phyloP scores from a whole-genome alignment of 2,113 vertebrate species.

The Spheniscus mendiculus region DNA sequence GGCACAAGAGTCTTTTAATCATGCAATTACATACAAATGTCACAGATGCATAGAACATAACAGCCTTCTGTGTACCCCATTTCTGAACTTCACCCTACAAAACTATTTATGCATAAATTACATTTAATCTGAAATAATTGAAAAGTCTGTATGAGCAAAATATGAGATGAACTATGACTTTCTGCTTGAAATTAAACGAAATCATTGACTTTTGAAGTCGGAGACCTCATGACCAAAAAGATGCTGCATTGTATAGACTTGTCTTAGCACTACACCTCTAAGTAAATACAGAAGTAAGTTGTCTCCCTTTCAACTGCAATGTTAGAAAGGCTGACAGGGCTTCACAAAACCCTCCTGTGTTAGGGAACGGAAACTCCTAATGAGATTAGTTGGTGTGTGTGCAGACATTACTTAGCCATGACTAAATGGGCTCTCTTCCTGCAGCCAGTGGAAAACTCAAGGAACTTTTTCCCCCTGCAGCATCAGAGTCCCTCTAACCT shows the following conservation, averaged over 20 bases:
- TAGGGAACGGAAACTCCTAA: slow-evolving; percentile 94
- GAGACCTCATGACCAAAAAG: neutral
- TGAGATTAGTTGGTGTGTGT: slow-evolving; percentile 96
- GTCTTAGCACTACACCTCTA: slow-evolving; percentile 5
- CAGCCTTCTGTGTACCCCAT: neutral
- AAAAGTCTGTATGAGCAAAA: neutral
- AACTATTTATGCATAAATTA: neutral
- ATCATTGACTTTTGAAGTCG: neutral
- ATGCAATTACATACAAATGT: neutral
- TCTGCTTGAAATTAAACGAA: slow-evolving; percentile 12
- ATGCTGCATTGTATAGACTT: slow-evolving; percentile 17
- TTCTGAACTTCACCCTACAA: neutral
- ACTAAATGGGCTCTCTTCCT: slow-evolving; percentile 95
- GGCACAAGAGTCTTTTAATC: neutral
- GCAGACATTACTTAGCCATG: slow-evolving; percentile 96
- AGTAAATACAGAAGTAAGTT: slow-evolving; percentile 76
- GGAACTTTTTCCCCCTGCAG: slow-evolving; percentile 82
- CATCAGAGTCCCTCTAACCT: slow-evolving; percentile 82
- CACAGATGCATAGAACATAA: neutral
- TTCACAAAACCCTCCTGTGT: slow-evolving; percentile 91
- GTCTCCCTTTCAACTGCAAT: slow-evolving; percentile 62
- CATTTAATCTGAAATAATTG: neutral
- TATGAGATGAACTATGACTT: neutral
- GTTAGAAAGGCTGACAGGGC: slow-evolving; percentile 73
- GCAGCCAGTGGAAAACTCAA: slow-evolving; percentile 90